A percentile compares a stretch with the other conserved stretches of the same genome.
Conservation (phyloP, 64 coral and sea anemone species). For the Pocillopora verrucosa region DNA sequence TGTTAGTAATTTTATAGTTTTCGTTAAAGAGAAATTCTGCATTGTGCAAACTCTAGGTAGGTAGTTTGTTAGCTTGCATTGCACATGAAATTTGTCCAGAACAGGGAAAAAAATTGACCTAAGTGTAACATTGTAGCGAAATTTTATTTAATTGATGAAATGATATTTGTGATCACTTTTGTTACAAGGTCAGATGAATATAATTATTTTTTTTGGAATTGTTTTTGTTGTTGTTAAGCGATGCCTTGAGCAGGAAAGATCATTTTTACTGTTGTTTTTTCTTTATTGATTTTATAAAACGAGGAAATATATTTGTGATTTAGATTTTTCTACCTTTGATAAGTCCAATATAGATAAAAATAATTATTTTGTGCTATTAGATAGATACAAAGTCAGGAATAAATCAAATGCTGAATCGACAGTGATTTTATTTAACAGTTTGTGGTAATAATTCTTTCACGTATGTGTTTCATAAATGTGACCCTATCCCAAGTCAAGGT, state of each 20-base stretch:
- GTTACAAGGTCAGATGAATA: not conserved
- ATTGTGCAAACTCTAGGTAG: no score
- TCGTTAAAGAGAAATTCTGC: no score
- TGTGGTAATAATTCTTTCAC: not conserved
- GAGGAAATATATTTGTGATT: not conserved
- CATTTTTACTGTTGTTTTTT: not conserved
- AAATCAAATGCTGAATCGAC: not conserved
- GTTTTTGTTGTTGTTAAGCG: not conserved
- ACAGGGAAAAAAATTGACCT: not conserved
- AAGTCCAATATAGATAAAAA: not conserved
- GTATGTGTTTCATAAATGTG: not conserved
- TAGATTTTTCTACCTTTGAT: slow-evolving; percentile 5
- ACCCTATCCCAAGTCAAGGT: no score
- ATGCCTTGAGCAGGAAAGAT: not conserved
- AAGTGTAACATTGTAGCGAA: not conserved
- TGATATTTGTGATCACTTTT: slow-evolving; percentile 9
- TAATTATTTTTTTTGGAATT: not conserved
- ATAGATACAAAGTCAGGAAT: not conserved
- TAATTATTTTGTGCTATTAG: slow-evolving; percentile 29
- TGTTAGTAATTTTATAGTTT: no score
- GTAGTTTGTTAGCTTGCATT: not conserved
- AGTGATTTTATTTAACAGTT: not conserved
- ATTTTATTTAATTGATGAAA: not conserved
- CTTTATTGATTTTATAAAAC: slow-evolving; percentile 5
- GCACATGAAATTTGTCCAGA: not conserved